These are phyloP conservation scores for Zosterops hypoxanthus DNA, from an alignment of 2,113 vertebrate species.

Conservation along the genomic window DNA sequence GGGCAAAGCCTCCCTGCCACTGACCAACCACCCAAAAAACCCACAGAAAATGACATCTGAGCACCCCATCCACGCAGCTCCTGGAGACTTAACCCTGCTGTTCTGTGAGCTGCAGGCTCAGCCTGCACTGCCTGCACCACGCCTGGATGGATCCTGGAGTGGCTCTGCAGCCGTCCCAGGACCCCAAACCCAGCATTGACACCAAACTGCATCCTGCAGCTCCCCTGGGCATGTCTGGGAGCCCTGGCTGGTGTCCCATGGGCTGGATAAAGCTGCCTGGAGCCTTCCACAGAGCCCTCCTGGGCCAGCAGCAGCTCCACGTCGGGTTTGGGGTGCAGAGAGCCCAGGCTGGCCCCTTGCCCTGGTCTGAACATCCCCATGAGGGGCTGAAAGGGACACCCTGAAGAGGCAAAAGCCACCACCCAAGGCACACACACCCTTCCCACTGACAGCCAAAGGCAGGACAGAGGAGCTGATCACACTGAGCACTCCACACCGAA, in stretches of 20 bases:
- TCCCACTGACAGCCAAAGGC: no score
- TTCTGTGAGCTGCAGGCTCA: background rate
- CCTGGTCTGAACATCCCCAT: fast-evolving
- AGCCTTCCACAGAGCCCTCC: background rate
- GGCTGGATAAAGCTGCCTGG: fast-evolving
- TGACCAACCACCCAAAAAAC: background rate
- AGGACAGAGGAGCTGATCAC: no score
- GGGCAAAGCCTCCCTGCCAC: background rate
- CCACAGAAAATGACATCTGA: background rate
- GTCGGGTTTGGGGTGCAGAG: background rate
- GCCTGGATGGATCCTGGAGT: fast-evolving
- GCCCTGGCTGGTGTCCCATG: fast-evolving
- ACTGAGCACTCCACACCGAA: no score
- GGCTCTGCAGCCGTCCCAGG: background rate
- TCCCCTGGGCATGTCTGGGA: background rate
- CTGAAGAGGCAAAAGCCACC: no score
- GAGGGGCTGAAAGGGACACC: no score
- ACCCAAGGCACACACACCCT: no score
- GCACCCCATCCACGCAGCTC: background rate
- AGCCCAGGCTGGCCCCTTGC: background rate
- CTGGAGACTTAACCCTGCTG: fast-evolving
- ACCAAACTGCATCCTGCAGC: background rate
- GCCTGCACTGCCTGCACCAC: background rate
- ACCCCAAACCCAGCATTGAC: fast-evolving
- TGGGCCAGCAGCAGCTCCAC: background rate